Conservation (phyloP, 2,113 vertebrate genomes). For the Pardalotus punctatus region DNA sequence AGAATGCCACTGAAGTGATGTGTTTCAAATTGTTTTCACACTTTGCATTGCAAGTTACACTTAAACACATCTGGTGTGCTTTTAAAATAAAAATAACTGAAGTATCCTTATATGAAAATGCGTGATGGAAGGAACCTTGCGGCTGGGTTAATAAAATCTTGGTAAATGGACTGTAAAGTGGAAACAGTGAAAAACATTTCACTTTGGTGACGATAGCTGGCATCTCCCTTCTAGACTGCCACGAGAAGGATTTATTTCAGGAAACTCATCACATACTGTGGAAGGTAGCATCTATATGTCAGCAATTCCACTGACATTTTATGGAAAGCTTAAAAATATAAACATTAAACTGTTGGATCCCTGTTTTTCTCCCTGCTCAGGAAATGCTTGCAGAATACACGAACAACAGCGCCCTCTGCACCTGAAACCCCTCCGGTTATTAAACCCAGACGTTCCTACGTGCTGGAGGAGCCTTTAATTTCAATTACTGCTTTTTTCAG, state of each 20-base stretch:
- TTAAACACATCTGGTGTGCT: conserved; percentile 20
- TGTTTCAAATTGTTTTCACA: neutral
- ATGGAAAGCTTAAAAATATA: conserved; percentile 59
- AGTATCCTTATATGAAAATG: conserved; percentile 15
- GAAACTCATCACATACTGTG: conserved; percentile 37
- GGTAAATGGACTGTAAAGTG: conserved; percentile 45
- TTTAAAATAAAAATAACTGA: conserved; percentile 40
- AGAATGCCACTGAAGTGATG: neutral
- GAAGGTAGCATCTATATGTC: conserved; percentile 60
- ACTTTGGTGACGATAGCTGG: conserved; percentile 19
- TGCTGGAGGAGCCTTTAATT: conserved; percentile 40
- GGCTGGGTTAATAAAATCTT: conserved; percentile 28
- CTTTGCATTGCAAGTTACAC: neutral
- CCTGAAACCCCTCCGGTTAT: conserved; percentile 38
- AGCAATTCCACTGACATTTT: conserved; percentile 51
- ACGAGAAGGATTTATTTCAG: conserved; percentile 40
- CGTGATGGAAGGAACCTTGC: conserved; percentile 20
- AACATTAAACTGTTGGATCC: conserved; percentile 56
- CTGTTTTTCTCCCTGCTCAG: conserved; percentile 25
- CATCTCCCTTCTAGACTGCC: conserved; percentile 7
- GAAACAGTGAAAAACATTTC: conserved; percentile 58
- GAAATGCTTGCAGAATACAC: conserved; percentile 65
- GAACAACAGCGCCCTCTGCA: conserved; percentile 85
- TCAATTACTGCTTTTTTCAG: conserved; percentile 34
- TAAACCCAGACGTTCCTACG: conserved; percentile 5